phyloP scores from a whole-genome alignment of 2,113 vertebrate genomes.

The Eupsittula cactorum region DNA sequence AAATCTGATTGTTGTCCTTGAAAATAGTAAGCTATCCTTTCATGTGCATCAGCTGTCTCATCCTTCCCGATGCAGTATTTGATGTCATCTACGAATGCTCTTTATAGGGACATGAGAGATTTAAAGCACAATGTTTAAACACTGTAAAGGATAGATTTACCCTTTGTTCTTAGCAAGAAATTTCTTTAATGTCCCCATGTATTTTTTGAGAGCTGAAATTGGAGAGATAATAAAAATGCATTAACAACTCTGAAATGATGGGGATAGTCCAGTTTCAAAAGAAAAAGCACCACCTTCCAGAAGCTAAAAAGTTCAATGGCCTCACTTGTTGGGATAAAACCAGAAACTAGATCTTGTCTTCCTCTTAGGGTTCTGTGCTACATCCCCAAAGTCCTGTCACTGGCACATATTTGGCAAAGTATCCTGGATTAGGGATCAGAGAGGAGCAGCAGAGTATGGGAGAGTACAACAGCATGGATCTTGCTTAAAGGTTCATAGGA shows the following conservation, averaged over 20 bases:
- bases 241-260: neutral
- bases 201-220: neutral
- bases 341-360: rapidly evolving
- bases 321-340: neutral
- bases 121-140: neutral
- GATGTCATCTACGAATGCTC: neutral
- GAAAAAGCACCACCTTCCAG: neutral
- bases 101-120: neutral
- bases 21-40: neutral
- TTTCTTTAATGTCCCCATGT: neutral
- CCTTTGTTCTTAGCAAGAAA: neutral
- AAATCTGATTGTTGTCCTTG: neutral
- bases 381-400: neutral
- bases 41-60: neutral
- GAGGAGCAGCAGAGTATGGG: neutral
- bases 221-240: neutral
- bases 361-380: neutral
- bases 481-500: neutral
- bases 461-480: neutral
- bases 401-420: neutral
- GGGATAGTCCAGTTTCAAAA: neutral
- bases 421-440: neutral
- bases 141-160: neutral
- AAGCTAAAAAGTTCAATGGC: neutral
- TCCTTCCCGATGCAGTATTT: neutral